Percentiles rank a stretch among this genome's conserved stretches.
Conservation (phyloP, 2,113 vertebrate genomes). For the Heloderma charlesbogerti region DNA sequence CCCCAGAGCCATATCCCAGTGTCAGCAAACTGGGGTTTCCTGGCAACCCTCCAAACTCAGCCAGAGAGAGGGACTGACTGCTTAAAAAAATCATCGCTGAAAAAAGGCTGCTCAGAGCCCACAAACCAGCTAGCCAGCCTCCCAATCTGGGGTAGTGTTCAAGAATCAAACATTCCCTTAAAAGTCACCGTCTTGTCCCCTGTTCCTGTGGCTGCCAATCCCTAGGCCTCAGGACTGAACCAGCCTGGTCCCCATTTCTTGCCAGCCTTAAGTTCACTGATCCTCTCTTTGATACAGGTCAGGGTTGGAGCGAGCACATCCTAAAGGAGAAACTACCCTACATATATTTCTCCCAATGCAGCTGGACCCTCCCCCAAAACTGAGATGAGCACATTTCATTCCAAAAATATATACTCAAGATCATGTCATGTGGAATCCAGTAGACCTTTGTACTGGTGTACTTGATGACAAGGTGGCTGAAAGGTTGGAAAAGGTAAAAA, state of each 20-base stretch:
- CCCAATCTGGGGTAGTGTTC: not conserved
- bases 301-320: not conserved
- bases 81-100: not conserved
- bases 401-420: not conserved
- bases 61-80: not conserved
- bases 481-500: not conserved
- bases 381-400: not conserved
- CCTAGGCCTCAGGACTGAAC: not conserved
- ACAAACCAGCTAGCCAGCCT: not conserved
- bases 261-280: not conserved
- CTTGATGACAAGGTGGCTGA: too few relatives aligned
- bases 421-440: not conserved
- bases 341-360: not conserved
- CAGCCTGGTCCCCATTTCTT: not conserved
- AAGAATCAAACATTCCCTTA: not conserved
- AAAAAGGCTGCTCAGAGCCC: not conserved
- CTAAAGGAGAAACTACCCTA: not conserved
- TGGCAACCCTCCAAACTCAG: slow-evolving; percentile 22
- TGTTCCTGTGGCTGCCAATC: not conserved
- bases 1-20: not conserved
- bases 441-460: too few relatives aligned
- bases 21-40: slow-evolving; percentile 27
- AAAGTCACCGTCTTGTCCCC: not conserved
- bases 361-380: not conserved
- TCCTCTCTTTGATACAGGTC: not conserved